Percentiles rank a stretch among this genome's conserved stretches.
These are phyloP conservation scores for Subacronicta megacephala DNA, from an alignment of 2,888 invertebrate species.

Conservation along the genomic window DNA sequence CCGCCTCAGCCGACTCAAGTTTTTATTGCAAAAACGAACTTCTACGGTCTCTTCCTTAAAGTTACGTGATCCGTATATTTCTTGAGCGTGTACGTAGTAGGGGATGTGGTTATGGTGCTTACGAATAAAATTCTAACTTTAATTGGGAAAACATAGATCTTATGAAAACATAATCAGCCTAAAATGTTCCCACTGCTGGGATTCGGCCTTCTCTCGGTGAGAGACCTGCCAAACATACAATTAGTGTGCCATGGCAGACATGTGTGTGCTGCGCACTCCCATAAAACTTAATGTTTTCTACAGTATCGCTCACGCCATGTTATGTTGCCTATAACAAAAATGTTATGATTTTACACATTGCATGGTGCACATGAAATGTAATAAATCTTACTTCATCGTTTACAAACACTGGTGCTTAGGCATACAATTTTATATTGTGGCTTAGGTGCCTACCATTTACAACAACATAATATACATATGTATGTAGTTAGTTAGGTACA, in stretches of 20 bases:
- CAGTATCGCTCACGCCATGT: conserved; percentile 19
- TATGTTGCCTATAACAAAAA: conserved; percentile 19
- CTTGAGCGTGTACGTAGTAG: conserved; percentile 1
- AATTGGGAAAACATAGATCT: too few relatives aligned
- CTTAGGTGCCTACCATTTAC: background rate
- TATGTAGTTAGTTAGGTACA: too few relatives aligned
- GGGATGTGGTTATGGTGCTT: background rate
- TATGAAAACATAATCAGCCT: too few relatives aligned
- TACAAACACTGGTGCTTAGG: conserved; percentile 11
- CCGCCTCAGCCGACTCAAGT: conserved; percentile 4
- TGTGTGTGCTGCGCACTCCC: background rate
- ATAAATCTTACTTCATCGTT: conserved; percentile 15
- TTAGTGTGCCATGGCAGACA: too few relatives aligned
- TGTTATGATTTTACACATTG: conserved; percentile 26
- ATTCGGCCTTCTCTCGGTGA: too few relatives aligned
- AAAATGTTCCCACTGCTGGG: too few relatives aligned
- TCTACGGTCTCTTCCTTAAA: conserved; percentile 4
- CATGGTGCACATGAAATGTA: conserved; percentile 23
- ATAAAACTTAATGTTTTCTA: conserved; percentile 25
- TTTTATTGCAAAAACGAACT: conserved; percentile 24
- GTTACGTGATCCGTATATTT: conserved; percentile 18
- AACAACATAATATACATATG: background rate
- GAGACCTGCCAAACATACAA: too few relatives aligned
- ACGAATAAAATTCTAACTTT: conserved; percentile 8
- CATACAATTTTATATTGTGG: too few relatives aligned